phyloP scores from a whole-genome alignment of 2,113 vertebrate genomes.

The Hypocryptadius cinnamomeus region DNA sequence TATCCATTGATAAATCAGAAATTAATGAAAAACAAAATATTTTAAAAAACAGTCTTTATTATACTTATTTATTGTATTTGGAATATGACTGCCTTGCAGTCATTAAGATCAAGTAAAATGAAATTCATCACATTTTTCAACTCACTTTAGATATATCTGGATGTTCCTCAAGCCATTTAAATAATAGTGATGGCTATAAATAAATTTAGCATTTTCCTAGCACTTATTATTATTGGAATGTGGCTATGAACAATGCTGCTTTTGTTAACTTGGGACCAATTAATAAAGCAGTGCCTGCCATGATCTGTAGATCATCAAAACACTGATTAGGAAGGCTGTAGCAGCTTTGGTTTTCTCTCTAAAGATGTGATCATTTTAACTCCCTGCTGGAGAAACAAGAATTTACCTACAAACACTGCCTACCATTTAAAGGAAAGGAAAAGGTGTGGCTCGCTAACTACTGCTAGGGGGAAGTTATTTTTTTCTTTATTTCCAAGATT shows the following conservation, averaged over 20 bases:
- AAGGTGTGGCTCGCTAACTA: neutral
- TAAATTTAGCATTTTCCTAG: neutral
- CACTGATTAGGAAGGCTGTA: neutral
- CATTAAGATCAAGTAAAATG: neutral
- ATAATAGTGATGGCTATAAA: neutral
- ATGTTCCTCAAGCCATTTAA: neutral
- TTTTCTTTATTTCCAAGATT: neutral
- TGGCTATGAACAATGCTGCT: neutral
- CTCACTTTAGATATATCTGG: neutral
- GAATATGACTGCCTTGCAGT: neutral
- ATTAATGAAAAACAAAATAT: neutral
- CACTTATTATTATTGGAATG: neutral
- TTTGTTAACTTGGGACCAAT: neutral
- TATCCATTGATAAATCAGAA: neutral
- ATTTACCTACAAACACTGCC: neutral
- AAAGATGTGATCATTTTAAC: neutral
- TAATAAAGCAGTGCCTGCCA: neutral
- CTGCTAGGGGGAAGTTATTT: rapidly evolving
- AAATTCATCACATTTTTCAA: neutral
- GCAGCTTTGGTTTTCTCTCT: neutral
- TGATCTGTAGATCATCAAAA: neutral
- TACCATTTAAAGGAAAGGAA: neutral
- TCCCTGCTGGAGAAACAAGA: neutral
- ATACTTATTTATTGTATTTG: neutral
- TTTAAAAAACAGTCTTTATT: neutral